A percentile compares a stretch with the other conserved stretches of the same genome.
phyloP scores from a whole-genome alignment of 92 coral and sea anemone species.

The Parazoanthus swiftii region DNA sequence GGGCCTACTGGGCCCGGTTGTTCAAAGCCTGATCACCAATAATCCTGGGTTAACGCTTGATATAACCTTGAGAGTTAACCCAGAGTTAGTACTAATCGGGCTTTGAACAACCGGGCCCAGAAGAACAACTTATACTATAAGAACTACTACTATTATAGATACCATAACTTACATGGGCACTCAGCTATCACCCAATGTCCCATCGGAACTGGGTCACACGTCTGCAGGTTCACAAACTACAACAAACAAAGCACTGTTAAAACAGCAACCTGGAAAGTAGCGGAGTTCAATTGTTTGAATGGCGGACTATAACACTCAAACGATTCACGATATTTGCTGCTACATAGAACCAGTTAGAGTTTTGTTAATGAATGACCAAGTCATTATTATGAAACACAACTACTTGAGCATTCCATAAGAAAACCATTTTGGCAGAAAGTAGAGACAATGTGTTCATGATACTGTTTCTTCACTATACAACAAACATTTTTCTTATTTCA shows the following conservation, averaged over 20 bases:
- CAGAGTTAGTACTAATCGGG: background rate
- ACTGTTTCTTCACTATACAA: too few species aligned
- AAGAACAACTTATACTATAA: background rate
- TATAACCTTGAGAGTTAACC: too few species aligned
- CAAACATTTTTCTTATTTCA: too few species aligned
- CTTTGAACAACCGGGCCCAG: slow-evolving; percentile 17
- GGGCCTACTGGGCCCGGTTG: too few species aligned
- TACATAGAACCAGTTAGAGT: background rate
- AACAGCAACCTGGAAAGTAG: too few species aligned
- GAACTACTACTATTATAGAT: too few species aligned
- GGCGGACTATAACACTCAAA: too few species aligned
- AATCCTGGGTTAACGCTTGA: too few species aligned
- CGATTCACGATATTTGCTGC: background rate
- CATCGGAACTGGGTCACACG: slow-evolving; percentile 57
- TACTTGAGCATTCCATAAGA: background rate
- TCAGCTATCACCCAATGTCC: slow-evolving; percentile 91
- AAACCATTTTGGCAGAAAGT: background rate
- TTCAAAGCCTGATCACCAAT: too few species aligned
- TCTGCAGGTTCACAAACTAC: slow-evolving; percentile 68
- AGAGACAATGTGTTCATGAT: background rate
- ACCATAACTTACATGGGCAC: slow-evolving; percentile 72
- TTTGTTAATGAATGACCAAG: background rate
- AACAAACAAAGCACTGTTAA: background rate
- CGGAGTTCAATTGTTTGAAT: background rate
- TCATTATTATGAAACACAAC: too few species aligned